Evolutionary conservation across 2,113 vertebrate species (phyloP).

Genomic region (Sigmodon hispidus): DNA sequence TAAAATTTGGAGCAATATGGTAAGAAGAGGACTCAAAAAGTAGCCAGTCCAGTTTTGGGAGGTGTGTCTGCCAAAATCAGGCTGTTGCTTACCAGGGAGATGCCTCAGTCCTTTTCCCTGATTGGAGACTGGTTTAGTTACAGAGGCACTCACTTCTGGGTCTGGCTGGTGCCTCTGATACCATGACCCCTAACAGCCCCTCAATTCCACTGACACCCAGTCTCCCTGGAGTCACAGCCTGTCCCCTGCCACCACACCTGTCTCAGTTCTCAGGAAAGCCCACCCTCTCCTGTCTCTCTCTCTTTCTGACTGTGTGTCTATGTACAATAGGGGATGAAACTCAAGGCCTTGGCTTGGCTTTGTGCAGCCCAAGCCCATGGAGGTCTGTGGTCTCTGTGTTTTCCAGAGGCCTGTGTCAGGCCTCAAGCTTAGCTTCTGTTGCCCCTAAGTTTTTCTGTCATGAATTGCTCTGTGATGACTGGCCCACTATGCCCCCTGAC

Average conservation of each 20-base stretch:
- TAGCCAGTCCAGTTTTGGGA: not conserved
- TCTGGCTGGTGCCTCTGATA: not conserved
- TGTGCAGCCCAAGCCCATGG: not conserved
- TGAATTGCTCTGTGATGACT: not conserved
- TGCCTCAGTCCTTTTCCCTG: too few species aligned
- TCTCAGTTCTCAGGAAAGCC: not conserved
- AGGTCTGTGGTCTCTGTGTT: not conserved
- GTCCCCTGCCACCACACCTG: not conserved
- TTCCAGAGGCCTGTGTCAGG: not conserved
- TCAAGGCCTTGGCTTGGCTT: not conserved
- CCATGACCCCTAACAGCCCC: too few species aligned
- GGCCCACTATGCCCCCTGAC: not conserved
- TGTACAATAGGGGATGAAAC: not conserved
- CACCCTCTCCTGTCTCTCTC: not conserved
- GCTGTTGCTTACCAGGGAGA: not conserved
- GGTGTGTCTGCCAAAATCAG: too few species aligned
- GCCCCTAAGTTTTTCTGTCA: not conserved
- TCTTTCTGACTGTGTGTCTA: not conserved
- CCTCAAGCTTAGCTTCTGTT: not conserved
- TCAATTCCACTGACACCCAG: not conserved
- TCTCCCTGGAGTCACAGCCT: not conserved
- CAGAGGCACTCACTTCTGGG: too few species aligned
- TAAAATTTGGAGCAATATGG: not conserved
- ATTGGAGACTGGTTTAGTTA: not conserved
- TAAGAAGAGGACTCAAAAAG: not conserved